Conservation (phyloP, 2,113 vertebrate species). For the Prunella fulvescens region DNA sequence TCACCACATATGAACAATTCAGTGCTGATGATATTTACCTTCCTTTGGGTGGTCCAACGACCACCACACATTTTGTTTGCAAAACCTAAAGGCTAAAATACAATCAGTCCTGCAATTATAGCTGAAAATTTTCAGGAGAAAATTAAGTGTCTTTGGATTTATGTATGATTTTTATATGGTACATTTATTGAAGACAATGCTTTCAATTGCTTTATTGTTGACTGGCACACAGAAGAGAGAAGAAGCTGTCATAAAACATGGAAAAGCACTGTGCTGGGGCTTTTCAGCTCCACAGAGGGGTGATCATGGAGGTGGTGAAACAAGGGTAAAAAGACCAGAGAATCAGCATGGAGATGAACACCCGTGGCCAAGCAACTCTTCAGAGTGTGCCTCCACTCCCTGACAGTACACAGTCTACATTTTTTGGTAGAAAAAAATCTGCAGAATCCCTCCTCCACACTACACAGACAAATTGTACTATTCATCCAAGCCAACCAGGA, state of each 20-base stretch:
- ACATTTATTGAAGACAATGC: background rate
- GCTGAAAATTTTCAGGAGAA: background rate
- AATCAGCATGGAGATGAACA: background rate
- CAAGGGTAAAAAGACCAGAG: background rate
- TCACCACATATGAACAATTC: background rate
- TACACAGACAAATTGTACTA: background rate
- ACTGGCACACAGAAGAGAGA: background rate
- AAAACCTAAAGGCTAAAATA: background rate
- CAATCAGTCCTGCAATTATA: background rate
- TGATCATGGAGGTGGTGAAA: rapidly evolving
- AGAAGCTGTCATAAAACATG: background rate
- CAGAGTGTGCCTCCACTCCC: background rate
- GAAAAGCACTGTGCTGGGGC: background rate
- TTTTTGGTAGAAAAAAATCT: background rate
- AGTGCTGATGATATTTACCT: background rate
- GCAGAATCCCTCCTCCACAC: background rate
- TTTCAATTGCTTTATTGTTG: background rate
- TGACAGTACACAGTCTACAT: background rate
- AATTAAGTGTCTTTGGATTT: background rate
- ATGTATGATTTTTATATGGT: background rate
- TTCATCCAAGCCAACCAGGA: background rate
- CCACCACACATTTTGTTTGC: background rate
- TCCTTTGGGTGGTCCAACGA: background rate
- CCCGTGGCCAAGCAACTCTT: background rate
- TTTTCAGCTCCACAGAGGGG: background rate